Conservation (phyloP, 1,140 invertebrate species). For the Mesaphorura yosii region DNA sequence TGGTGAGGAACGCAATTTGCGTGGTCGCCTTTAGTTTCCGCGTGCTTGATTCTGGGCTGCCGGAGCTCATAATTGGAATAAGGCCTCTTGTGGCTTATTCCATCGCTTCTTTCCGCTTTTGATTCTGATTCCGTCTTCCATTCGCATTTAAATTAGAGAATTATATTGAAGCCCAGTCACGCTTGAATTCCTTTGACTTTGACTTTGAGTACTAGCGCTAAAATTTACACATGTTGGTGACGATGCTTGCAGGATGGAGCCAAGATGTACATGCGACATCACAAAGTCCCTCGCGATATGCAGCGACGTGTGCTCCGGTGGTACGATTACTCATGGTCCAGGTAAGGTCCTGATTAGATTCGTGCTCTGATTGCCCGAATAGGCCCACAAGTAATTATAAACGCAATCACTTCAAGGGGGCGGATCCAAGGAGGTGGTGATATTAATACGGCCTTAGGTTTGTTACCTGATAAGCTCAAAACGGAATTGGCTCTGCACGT, state of each 20-base stretch:
- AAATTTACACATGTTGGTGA: neutral
- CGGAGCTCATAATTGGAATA: too few species aligned
- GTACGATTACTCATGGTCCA: slow-evolving; percentile 96
- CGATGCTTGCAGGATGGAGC: slow-evolving; percentile 82
- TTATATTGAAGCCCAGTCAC: too few species aligned
- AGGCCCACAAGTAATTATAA: slow-evolving; percentile 8
- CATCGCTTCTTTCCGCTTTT: too few species aligned
- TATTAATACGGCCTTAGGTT: slow-evolving; percentile 82
- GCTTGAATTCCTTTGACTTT: too few species aligned
- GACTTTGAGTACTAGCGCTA: neutral
- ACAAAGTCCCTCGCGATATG: slow-evolving; percentile 90
- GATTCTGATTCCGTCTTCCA: too few species aligned
- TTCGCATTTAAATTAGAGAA: too few species aligned
- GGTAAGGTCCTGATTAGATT: too few species aligned
- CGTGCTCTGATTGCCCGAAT: slow-evolving; percentile 1
- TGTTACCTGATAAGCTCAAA: slow-evolving; percentile 90
- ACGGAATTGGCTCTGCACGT: slow-evolving; percentile 91
- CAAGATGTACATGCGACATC: slow-evolving; percentile 92
- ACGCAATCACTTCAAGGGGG: slow-evolving; percentile 48
- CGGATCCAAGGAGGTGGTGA: slow-evolving; percentile 88
- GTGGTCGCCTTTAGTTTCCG: neutral
- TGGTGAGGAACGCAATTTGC: too few species aligned
- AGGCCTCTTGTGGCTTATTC: too few species aligned
- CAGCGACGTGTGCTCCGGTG: slow-evolving; percentile 83
- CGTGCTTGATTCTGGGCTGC: neutral